Base-by-base conservation (phyloP, 2,113 vertebrate species). In the Cheirogaleus medius region DNA sequence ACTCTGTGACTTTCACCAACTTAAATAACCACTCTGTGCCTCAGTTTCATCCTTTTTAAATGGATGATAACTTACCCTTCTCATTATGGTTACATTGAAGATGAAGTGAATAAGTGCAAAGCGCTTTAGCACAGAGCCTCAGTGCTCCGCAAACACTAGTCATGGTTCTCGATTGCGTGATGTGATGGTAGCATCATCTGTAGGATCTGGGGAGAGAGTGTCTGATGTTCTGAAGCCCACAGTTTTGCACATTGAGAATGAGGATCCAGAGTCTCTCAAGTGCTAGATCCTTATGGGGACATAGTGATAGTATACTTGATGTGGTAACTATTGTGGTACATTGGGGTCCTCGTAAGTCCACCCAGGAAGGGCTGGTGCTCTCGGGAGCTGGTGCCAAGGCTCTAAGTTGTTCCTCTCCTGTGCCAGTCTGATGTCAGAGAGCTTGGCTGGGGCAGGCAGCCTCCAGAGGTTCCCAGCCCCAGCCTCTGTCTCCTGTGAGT, bases 141-240 rank as follows among this genome's bases (percentile, higher is more conserved):
- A 1, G 0, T 8, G 74, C 23, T 20, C 42, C 1, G 13, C 58
- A 17, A 14, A 20, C 10, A 11, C 14, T 11, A 13, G 21, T 27
- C 34, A 3, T 3, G 20, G 1, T 17, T n/a, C 6, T 25, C 11
- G 25, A 0, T 2, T 32, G 27, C 12, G 0, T 23, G 77, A 20
- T 18, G 13, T 21, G 47, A 44, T 71, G n/a, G 8, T 9, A 8
- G 4, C n/a, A 1, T 39, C 29, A 6, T 68, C 44, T 39, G 5
- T 56, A 64, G 91, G 60, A 47, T 34, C 39, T 39, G 20, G 60
- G 71, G 21, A 49, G 34, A 90, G 60, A 77, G 12, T 23, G 12
- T 7, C n/a, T 87, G 0, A 39, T 42, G 64, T 71, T 71, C 68
- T 23, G 4, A 80, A 78, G 44, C 49, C n/a, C 13, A 5, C 52